Evolutionary conservation across 2,888 invertebrate species (phyloP).

Genomic region (Netelia melanura): DNA sequence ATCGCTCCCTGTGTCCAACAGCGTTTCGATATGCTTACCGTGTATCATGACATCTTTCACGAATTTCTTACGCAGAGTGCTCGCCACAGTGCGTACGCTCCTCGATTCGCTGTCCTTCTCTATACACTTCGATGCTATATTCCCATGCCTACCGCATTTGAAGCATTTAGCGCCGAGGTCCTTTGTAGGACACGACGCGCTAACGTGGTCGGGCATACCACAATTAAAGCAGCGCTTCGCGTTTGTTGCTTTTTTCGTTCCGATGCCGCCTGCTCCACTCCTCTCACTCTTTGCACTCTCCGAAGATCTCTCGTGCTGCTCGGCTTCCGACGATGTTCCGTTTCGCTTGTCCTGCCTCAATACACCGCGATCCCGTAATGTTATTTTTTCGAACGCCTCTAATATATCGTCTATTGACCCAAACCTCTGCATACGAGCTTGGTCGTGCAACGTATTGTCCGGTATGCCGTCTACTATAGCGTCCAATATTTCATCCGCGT

Average conservation of each 20-base stretch:
- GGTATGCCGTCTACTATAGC: slow-evolving; percentile 55
- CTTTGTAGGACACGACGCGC: slow-evolving; percentile 42
- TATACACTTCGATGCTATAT: slow-evolving; percentile 49
- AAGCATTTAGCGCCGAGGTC: slow-evolving; percentile 55
- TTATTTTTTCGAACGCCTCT: slow-evolving; percentile 23
- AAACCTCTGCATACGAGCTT: slow-evolving; percentile 42
- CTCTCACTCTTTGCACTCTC: slow-evolving; percentile 3
- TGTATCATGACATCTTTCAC: not conserved
- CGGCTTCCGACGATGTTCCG: not conserved
- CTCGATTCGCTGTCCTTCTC: slow-evolving; percentile 6
- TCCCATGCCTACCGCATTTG: slow-evolving; percentile 48
- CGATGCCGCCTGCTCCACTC: not conserved
- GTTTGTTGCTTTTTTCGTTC: no score
- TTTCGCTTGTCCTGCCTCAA: not conserved
- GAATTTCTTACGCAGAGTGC: not conserved
- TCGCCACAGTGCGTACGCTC: slow-evolving; percentile 13
- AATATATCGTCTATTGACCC: slow-evolving; percentile 36
- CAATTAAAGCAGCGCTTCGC: slow-evolving; percentile 43
- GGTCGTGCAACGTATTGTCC: slow-evolving; percentile 48
- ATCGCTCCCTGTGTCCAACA: no score
- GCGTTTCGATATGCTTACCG: no score
- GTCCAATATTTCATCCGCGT: slow-evolving; percentile 31
- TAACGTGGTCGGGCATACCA: slow-evolving; percentile 38
- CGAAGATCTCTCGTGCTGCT: not conserved
- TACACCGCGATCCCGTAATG: slow-evolving; percentile 2